Percentiles rank a stretch among this genome's conserved stretches.
Conservation (phyloP, 2,113 vertebrate species). For the Anser cygnoides region DNA sequence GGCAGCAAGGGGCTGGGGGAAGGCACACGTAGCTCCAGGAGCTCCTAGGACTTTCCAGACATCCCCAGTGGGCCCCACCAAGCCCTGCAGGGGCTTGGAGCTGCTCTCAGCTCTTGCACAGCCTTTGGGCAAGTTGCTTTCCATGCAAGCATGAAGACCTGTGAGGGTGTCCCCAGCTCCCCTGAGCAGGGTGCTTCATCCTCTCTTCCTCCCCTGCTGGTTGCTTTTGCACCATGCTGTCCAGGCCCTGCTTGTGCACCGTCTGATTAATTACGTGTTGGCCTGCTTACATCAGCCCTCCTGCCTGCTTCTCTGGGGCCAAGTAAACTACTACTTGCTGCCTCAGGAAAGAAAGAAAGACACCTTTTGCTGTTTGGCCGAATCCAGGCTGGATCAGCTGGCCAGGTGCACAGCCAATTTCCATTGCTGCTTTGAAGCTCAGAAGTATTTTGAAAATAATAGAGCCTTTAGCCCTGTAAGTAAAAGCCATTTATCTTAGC, state of each 20-base stretch:
- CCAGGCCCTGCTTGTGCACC: background rate
- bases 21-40: background rate
- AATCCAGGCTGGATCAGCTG: constrained; percentile 60
- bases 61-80: too few species aligned
- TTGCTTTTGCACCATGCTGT: background rate
- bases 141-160: background rate
- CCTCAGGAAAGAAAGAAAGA: constrained; percentile 25
- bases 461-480: constrained; percentile 59
- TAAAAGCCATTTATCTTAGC: constrained; percentile 73
- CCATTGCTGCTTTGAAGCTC: constrained; percentile 64
- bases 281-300: background rate
- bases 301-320: background rate
- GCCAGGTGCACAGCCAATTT: constrained; percentile 66
- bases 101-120: background rate
- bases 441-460: constrained; percentile 71
- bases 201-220: background rate
- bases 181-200: background rate
- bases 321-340: background rate
- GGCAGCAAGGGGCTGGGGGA: background rate
- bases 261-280: constrained; percentile 17
- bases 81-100: background rate
- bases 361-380: constrained; percentile 57
- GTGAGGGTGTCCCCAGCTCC: rapidly evolving
- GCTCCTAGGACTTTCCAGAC: background rate
- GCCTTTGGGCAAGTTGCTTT: background rate